Base-by-base conservation (phyloP, 2,797 vertebrate genomes). In the Crax fasciolata region DNA sequence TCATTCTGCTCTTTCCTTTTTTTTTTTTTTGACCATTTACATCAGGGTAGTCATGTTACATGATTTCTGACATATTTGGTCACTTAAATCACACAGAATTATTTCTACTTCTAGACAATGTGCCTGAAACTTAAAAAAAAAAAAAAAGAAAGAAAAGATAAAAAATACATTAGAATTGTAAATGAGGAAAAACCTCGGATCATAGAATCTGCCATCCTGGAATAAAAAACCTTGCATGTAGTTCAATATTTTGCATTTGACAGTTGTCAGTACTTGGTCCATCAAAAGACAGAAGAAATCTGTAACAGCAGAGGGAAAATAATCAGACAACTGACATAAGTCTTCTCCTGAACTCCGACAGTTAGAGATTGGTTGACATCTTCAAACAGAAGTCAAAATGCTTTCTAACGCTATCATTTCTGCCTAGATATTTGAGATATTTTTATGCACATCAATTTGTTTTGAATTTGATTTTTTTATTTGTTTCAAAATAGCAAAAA, bases 31-130 rank as follows among this genome's bases (percentile, higher is more conserved):
- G 61, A 72, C 67, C 73, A 39, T 68, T 89, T 76, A 51, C 43
- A 13, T 51, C 72, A 65, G 35, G 83, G 46, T 43, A 93, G 39
- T 55, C 6, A 89, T 92, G 94, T 90, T 82, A 92, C 75, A 92
- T 55, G 10, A 83, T 93, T 89, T 85, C 58, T 90, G 74, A 83
- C 72, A 89, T 71, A 92, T 65, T 74, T 89, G 49, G 75, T 80
- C 1, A 10, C 13, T 24, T 96, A 93, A 94, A 92, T 95, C 90
- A 93, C 43, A 59, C 41, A 73, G 80, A 95, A n/a, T 90, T 90
- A 90, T 92, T 92, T 77, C 74, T 94, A 77, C 38, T 76, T 58
- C 77, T 77, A 83, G 94, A 87, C 86, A 92, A 49, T 57, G 39
- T 87, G 88, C 84, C 88, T 72, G 52, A 85, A 38, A 49, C 32